Evolutionary conservation across 2,888 invertebrate genomes (phyloP), one percentile per base, ranked within the genome.

Genomic region (Leptopilina drosophilae): DNA sequence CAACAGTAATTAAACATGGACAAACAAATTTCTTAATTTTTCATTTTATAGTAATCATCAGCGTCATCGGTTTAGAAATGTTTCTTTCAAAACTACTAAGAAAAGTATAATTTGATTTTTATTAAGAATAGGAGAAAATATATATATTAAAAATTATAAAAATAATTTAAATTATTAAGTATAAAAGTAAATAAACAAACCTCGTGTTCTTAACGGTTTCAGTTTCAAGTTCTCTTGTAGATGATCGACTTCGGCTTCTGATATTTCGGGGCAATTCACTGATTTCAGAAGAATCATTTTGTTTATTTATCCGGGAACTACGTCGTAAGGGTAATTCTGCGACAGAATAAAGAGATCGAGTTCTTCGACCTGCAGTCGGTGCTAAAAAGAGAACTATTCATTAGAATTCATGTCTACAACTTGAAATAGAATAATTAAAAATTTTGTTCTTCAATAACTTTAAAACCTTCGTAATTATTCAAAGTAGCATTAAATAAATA

Each of bases 161-260:
- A 42, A 6, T 42, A 7, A 6, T 42, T 6, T 42, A 42, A 42
- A 42, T 42, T 42, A 42, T 42, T 42, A 42, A 42, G 1, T 42
- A 42, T 42, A 42, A 42, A 42, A 42, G 1, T 7, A 42, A 42
- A 8, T 42, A 42, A 42, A 42, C 67, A 69, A 33, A 73, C 69
- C 69, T 49, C 26, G 56, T 3, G n/a, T 14, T 49, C 11, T 20
- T 69, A 26, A 26, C 20, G 26, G 49, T 33, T 33, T 9, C 53
- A 3, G 14, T 49, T 56, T 53, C 49, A 33, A 33, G 69, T 56
- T 73, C 69, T 73, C 20, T 49, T 26, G 26, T 15, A 14, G 69
- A 73, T 12, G 53, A 49, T n/a, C 69, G 69, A 9, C 69, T 73
- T 49, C 53, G 53, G 9, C 53, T 73, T 73, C 53, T 73, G 4